Evolutionary conservation across 2,113 vertebrate species (phyloP).

Genomic region (Nothocercus nigrocapillus): DNA sequence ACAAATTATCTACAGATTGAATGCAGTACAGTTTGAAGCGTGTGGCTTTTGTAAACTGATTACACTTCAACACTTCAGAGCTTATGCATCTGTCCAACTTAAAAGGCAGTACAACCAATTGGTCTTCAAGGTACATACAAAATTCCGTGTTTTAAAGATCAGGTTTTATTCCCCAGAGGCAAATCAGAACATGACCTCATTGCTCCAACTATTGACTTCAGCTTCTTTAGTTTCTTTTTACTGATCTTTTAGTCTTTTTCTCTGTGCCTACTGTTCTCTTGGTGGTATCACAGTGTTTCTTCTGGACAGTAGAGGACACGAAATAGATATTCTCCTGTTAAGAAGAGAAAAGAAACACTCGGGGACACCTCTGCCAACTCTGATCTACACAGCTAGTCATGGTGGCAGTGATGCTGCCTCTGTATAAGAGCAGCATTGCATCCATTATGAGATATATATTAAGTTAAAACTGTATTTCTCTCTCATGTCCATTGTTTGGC

Average conservation of each 20-base stretch:
- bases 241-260: not conserved
- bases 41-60: not conserved
- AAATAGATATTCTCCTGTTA: not conserved
- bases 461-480: not conserved
- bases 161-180: not conserved
- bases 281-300: not conserved
- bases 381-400: not conserved
- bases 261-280: not conserved
- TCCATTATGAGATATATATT: not conserved
- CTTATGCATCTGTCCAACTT: not conserved
- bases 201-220: not conserved
- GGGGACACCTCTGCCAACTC: not conserved
- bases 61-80: not conserved
- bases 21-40: not conserved
- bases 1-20: not conserved
- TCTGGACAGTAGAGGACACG: fast-evolving
- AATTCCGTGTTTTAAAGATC: not conserved
- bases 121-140: not conserved
- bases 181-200: not conserved
- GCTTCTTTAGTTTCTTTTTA: not conserved
- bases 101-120: not conserved
- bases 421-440: not conserved
- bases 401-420: not conserved
- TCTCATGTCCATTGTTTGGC: not conserved
- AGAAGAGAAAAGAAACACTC: not conserved